Evolutionary conservation across 2,113 vertebrate genomes (phyloP), one percentile per base, ranked within the genome.

Genomic region (Coptodon rendalli): DNA sequence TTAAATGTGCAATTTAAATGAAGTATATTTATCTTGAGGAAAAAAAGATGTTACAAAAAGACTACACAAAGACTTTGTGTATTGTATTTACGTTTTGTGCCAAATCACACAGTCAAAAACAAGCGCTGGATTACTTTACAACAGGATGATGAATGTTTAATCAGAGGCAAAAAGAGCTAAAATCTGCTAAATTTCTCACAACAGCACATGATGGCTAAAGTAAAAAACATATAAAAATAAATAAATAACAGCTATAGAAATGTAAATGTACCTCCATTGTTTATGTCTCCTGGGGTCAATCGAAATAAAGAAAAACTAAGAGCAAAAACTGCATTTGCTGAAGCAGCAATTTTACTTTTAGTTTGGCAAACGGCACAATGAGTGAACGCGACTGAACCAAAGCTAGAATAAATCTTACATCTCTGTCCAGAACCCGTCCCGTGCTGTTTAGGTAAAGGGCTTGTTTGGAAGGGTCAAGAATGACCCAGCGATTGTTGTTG

Each of bases 401-500:
- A 76, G 22, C 9, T 12, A 19, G 27, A 40, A 24, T 45, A 38
- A 57, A 85, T 36, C 4, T 97, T 94, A 99, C 99, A 82, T 99
- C 99, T 97, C 99, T 96, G 87, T 99, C 98, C 94, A 99, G 96
- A 90, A 98, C 88, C 12, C 99, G 95, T 29, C 98, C 98, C 0
- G 98, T 99, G 95, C 98, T 99, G 93, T 99, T 99, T 11, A 99
- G 97, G 92, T 98, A 99, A 22, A 99, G 93, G 68, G 95, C 97
- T 90, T 99, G 97, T 54, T 95, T 97, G 89, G 98, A 92, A 2
- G 98, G 96, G 90, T 99, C 97, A 11, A 99, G 93, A 91, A 99
- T 97, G 90, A 99, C 98, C 99, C 99, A 99, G 91, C 97, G 96
- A 92, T 98, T 94, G 2, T 96, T 22, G 36, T 99, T 99, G 95